Conservation (phyloP, 92 coral and sea anemone species). For the Actinernus sp. region DNA sequence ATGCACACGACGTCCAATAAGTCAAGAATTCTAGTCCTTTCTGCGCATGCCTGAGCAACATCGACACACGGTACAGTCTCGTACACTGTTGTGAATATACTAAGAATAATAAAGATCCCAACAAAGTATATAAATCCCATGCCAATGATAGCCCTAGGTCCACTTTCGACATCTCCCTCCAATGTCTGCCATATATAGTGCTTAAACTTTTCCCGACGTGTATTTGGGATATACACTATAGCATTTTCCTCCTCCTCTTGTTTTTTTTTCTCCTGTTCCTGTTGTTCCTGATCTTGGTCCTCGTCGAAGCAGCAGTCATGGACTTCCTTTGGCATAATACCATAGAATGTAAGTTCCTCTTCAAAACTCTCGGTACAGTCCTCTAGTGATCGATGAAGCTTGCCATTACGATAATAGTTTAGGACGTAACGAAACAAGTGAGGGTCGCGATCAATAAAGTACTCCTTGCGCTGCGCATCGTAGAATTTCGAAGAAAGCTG, state of each 20-base stretch:
- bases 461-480: slow-evolving; percentile 83
- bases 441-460: slow-evolving; percentile 95
- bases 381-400: slow-evolving; percentile 91
- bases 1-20: slow-evolving; percentile 83
- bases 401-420: slow-evolving; percentile 95
- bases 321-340: slow-evolving; percentile 79
- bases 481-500: slow-evolving; percentile 76
- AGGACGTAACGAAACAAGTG: slow-evolving; percentile 90
- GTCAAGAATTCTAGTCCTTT: slow-evolving; percentile 71
- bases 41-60: slow-evolving; percentile 58
- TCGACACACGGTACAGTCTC: slow-evolving; percentile 92
- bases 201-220: slow-evolving; percentile 38
- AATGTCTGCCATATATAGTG: slow-evolving; percentile 79
- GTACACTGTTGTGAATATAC: slow-evolving; percentile 90
- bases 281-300: slow-evolving; percentile 69
- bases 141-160: slow-evolving; percentile 72
- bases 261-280: slow-evolving; percentile 52
- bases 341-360: slow-evolving; percentile 88
- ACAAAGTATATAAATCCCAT: slow-evolving; percentile 76
- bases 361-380: slow-evolving; percentile 88
- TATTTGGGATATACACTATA: not conserved
- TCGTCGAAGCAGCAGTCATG: slow-evolving; percentile 97
- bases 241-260: slow-evolving; percentile 21
- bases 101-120: slow-evolving; percentile 89
- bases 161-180: slow-evolving; percentile 80